Evolutionary conservation across 2,888 invertebrate genomes (phyloP).

Genomic region (Arctia plantaginis): DNA sequence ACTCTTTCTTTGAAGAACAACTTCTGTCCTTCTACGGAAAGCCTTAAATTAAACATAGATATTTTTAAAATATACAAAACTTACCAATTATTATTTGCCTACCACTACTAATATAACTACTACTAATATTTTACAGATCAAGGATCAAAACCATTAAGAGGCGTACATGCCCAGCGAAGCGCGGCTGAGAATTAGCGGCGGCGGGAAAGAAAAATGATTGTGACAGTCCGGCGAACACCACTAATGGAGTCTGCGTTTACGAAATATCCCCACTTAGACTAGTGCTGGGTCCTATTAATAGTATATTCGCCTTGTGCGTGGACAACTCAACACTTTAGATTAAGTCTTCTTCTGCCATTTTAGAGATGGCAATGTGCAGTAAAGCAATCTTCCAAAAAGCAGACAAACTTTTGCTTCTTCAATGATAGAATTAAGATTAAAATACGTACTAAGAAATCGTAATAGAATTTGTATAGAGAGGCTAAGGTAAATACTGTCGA

Average conservation of each 20-base stretch:
- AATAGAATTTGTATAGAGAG: not conserved
- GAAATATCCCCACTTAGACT: conserved; percentile 81
- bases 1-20: no score
- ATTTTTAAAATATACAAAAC: no score
- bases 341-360: not conserved
- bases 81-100: not conserved
- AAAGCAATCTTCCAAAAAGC: not conserved
- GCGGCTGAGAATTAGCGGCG: conserved; percentile 84
- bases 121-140: conserved; percentile 26
- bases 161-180: conserved; percentile 75
- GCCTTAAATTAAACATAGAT: no score
- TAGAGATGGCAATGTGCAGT: not conserved
- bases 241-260: conserved; percentile 86
- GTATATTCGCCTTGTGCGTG: conserved; percentile 14
- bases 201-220: conserved; percentile 87
- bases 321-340: conserved; percentile 28
- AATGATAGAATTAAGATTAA: not conserved
- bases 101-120: no score
- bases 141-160: conserved; percentile 63
- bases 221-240: conserved; percentile 85
- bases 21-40: no score
- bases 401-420: not conserved
- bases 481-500: not conserved
- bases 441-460: not conserved
- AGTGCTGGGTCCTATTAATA: conserved; percentile 35